These are phyloP conservation scores for Hypomecis atomaria DNA, from an alignment of 2,888 invertebrate species.

Conservation along the genomic window DNA sequence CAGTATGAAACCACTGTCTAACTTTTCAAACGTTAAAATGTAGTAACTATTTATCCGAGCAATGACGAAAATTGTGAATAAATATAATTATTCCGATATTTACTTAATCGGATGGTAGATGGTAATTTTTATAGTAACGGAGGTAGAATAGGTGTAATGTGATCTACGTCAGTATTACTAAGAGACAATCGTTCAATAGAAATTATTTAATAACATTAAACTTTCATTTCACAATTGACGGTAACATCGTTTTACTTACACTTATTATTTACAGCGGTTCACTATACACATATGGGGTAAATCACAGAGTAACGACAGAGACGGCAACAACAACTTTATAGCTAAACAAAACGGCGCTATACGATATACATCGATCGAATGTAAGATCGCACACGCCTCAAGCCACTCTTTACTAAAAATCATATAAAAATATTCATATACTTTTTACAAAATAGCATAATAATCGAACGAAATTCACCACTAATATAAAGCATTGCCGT, in stretches of 20 bases:
- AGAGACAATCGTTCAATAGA: conserved; percentile 78
- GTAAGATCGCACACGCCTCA: no score
- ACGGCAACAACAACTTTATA: no score
- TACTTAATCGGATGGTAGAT: conserved; percentile 23
- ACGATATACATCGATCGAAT: no score
- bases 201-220: conserved; percentile 85
- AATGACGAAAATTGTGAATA: conserved; percentile 2
- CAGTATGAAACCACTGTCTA: no score
- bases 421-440: no score
- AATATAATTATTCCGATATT: background rate
- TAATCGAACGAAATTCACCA: no score
- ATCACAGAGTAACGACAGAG: conserved; percentile 34
- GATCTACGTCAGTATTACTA: conserved; percentile 83
- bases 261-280: conserved; percentile 81
- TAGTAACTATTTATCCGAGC: no score
- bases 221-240: conserved; percentile 84
- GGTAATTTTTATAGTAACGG: conserved; percentile 2
- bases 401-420: no score
- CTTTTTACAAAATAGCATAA: no score
- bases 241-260: conserved; percentile 85
- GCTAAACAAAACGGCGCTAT: no score
- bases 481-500: no score
- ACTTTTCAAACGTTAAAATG: no score
- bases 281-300: conserved; percentile 66
- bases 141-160: conserved; percentile 54